phyloP scores from a whole-genome alignment of 2,113 vertebrate genomes.

The Ammodytes marinus region DNA sequence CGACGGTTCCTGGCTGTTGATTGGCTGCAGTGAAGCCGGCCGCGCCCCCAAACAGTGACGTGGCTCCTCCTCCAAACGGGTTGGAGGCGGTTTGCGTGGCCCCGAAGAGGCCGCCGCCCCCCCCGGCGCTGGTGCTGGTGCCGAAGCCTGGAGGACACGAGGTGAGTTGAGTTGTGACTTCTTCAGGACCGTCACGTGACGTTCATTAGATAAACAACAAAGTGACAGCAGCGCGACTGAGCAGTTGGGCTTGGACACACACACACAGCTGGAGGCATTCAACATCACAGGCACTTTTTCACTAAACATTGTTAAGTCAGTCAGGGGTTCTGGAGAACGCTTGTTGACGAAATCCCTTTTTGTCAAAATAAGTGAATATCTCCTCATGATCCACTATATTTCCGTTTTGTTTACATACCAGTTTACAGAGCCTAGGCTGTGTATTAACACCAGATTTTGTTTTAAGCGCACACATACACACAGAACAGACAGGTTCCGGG shows the following conservation, averaged over 20 bases:
- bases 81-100: conserved; percentile 93
- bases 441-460: too few species aligned
- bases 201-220: conserved; percentile 6
- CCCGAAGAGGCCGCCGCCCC: conserved; percentile 93
- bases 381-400: too few species aligned
- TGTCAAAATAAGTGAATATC: too few species aligned
- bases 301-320: too few species aligned
- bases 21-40: conserved; percentile 89
- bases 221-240: conserved; percentile 2
- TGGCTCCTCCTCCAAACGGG: conserved; percentile 90
- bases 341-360: too few species aligned
- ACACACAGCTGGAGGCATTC: not conserved
- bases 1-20: conserved; percentile 90
- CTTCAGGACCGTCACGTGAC: conserved; percentile 1
- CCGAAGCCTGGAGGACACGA: conserved; percentile 88
- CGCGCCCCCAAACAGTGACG: conserved; percentile 91
- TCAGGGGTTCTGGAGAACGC: too few species aligned
- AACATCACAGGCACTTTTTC: too few species aligned
- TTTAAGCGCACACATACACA: too few species aligned
- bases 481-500: too few species aligned
- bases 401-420: too few species aligned
- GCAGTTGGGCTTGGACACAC: not conserved
- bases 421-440: too few species aligned
- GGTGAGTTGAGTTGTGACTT: not conserved
- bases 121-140: conserved; percentile 92